Conservation (phyloP, 2,113 vertebrate genomes). For the Stigmatopora argus region DNA sequence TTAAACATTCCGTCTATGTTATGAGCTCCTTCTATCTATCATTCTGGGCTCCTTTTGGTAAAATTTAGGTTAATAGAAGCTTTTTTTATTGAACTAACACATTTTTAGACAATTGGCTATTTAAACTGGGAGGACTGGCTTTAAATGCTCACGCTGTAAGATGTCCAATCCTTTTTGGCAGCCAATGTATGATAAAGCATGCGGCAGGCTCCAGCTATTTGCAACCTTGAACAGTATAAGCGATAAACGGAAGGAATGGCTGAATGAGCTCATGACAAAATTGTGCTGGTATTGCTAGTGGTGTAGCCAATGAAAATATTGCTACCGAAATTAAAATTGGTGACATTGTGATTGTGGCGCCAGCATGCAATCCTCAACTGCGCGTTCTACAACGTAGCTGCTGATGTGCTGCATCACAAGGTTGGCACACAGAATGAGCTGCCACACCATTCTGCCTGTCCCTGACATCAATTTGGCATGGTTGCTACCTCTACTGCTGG, state of each 20-base stretch:
- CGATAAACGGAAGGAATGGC: not conserved
- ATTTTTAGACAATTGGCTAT: not conserved
- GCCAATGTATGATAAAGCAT: not conserved
- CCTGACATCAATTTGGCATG: slow-evolving; percentile 1
- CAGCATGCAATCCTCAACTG: not conserved
- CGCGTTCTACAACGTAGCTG: not conserved
- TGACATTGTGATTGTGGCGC: not conserved
- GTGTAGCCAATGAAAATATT: not conserved
- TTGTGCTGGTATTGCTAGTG: not conserved
- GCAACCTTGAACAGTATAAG: not conserved
- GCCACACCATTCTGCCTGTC: slow-evolving; percentile 4
- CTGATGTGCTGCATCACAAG: slow-evolving; percentile 6
- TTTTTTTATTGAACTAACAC: not conserved
- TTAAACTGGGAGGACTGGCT: not conserved
- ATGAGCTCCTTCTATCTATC: slow-evolving; percentile 13
- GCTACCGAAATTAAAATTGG: not conserved
- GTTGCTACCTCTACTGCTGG: not conserved
- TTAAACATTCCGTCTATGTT: not conserved
- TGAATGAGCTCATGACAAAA: not conserved
- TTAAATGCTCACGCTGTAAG: no score
- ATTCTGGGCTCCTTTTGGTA: not conserved
- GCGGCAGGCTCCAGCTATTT: not conserved
- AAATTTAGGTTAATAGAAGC: not conserved
- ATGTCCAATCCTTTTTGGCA: no score
- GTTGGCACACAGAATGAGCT: not conserved